Conservation (phyloP, 2,113 vertebrate species). For the Passer montanus region DNA sequence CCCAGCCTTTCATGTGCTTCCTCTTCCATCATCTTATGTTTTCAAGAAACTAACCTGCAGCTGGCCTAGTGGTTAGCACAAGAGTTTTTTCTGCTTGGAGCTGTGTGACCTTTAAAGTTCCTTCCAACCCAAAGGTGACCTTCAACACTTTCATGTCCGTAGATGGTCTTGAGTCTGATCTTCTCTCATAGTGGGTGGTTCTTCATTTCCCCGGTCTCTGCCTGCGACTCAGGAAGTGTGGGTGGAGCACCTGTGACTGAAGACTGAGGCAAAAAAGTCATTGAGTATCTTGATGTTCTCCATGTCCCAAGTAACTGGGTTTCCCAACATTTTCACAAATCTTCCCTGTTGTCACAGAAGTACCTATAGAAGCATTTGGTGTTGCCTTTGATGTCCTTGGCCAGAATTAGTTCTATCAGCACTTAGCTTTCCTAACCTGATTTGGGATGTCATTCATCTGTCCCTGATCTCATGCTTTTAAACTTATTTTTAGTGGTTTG, state of each 20-base stretch:
- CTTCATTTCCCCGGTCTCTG: not conserved
- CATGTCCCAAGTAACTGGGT: not conserved
- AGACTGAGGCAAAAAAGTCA: not conserved
- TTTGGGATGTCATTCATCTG: not conserved
- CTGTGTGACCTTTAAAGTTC: not conserved
- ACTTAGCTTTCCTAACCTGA: not conserved
- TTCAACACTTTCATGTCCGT: not conserved
- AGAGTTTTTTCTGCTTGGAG: not conserved
- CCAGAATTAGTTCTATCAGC: not conserved
- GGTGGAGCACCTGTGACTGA: not conserved
- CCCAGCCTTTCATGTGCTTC: not conserved
- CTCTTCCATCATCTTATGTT: not conserved
- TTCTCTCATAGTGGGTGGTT: not conserved
- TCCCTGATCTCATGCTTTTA: not conserved
- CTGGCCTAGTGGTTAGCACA: not conserved
- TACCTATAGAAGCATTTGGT: not conserved
- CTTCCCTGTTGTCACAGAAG: not conserved
- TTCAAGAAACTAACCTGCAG: not conserved
- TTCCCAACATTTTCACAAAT: not conserved
- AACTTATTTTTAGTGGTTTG: not conserved
- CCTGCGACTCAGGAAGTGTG: rapidly evolving
- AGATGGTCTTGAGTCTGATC: not conserved
- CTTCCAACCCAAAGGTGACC: not conserved
- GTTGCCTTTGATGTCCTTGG: not conserved
- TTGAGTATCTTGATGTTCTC: not conserved